phyloP scores from a whole-genome alignment of 2,797 vertebrate species.

The Acipenser ruthenus region DNA sequence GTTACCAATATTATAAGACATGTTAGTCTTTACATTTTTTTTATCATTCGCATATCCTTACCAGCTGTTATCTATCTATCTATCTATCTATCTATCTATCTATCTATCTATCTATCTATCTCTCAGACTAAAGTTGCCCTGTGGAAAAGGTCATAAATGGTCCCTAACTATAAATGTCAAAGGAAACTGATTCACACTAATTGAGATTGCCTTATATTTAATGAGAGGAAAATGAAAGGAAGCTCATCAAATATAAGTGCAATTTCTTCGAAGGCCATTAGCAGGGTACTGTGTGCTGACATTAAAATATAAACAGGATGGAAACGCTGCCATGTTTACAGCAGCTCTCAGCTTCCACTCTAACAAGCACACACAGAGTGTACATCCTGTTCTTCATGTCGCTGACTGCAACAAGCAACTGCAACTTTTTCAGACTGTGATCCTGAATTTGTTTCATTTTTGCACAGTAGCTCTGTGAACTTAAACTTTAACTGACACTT shows the following conservation, averaged over 20 bases:
- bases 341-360: neutral
- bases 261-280: neutral
- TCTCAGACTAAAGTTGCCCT: no score
- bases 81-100: neutral
- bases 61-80: no score
- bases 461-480: no score
- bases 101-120: neutral
- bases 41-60: no score
- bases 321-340: neutral
- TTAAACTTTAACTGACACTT: no score
- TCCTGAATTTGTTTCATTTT: no score
- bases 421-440: no score
- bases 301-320: conserved; percentile 4
- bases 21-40: no score
- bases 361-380: neutral
- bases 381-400: neutral
- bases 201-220: conserved; percentile 6
- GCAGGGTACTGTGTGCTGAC: neutral
- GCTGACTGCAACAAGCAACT: neutral
- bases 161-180: conserved; percentile 5
- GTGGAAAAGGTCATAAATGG: conserved; percentile 2
- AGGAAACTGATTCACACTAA: conserved; percentile 6
- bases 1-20: no score
- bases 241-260: neutral
- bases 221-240: conserved; percentile 2